Evolutionary conservation across 2,888 invertebrate species (phyloP).

Genomic region (Conomelus anceps): DNA sequence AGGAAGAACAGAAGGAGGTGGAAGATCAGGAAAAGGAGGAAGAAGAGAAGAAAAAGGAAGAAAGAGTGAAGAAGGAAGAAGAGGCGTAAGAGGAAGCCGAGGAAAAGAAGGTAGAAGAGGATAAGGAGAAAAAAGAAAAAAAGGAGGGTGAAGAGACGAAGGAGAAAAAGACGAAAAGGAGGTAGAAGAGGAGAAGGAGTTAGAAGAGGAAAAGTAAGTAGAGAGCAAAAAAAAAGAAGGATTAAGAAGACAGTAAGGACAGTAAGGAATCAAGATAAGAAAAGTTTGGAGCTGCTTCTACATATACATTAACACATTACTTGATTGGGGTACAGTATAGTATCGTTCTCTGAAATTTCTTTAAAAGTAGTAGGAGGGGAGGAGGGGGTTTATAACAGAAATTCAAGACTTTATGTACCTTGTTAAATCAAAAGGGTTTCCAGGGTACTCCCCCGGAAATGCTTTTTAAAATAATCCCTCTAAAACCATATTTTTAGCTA

Average conservation of each 20-base stretch:
- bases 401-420: too few species aligned
- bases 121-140: background rate
- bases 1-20: background rate
- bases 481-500: too few species aligned
- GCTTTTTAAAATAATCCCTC: too few species aligned
- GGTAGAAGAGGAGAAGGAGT: background rate
- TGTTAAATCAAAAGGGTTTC: too few species aligned
- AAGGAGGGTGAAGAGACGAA: background rate
- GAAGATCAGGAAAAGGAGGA: background rate
- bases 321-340: too few species aligned
- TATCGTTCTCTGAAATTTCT: too few species aligned
- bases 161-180: background rate
- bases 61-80: background rate
- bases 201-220: background rate
- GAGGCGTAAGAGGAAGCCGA: background rate
- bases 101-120: background rate
- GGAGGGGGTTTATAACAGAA: too few species aligned
- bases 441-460: too few species aligned
- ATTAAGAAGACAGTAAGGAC: too few species aligned
- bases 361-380: too few species aligned
- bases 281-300: background rate
- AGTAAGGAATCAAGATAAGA: background rate
- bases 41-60: background rate
- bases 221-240: background rate
- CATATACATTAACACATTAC: too few species aligned